Conservation (phyloP, 2,113 vertebrate species). For the Mus spicilegus region DNA sequence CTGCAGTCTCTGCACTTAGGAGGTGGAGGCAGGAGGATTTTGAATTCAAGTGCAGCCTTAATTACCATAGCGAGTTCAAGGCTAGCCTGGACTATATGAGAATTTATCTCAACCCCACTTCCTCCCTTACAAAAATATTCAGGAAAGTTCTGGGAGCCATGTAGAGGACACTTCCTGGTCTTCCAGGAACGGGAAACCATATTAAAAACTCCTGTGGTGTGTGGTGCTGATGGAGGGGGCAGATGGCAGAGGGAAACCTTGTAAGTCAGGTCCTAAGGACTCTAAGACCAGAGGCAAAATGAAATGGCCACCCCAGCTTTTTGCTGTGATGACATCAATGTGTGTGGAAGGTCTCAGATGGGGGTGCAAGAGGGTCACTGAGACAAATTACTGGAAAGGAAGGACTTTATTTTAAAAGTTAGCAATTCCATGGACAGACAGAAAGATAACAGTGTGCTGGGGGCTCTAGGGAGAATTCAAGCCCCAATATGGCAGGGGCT, state of each 20-base stretch:
- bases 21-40: too few species aligned
- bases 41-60: background rate
- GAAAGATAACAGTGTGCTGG: background rate
- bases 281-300: background rate
- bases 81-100: background rate
- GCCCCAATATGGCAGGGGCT: too few species aligned
- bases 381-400: background rate
- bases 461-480: too few species aligned
- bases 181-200: background rate
- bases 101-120: background rate
- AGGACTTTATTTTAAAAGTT: background rate
- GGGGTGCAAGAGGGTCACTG: background rate
- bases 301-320: background rate
- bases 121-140: background rate
- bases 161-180: background rate
- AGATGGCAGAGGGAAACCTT: background rate
- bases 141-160: background rate
- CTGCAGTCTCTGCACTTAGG: background rate
- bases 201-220: background rate
- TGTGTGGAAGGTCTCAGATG: too few species aligned
- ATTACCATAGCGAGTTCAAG: background rate
- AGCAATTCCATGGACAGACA: too few species aligned
- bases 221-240: background rate
- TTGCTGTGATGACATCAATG: background rate
- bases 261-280: background rate